Conservation (phyloP, 2,888 invertebrate genomes). For the Nebria brevicollis region DNA sequence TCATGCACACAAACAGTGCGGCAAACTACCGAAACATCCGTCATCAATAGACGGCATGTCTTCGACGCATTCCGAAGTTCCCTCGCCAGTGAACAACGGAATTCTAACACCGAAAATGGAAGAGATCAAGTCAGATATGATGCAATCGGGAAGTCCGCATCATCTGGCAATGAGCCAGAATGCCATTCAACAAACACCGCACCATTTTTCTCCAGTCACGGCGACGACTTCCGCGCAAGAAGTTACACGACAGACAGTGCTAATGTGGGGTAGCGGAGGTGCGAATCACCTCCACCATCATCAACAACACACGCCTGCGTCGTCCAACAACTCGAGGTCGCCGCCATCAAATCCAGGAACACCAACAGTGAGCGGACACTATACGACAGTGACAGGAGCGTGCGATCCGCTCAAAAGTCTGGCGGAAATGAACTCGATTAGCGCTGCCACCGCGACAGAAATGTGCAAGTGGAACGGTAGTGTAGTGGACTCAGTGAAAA, state of each 20-base stretch:
- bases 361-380: conserved; percentile 51
- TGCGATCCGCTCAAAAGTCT: conserved; percentile 59
- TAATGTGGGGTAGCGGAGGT: conserved; percentile 86
- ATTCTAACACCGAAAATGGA: conserved; percentile 71
- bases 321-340: conserved; percentile 49
- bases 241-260: conserved; percentile 86
- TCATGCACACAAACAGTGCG: conserved; percentile 54
- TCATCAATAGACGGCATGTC: conserved; percentile 66
- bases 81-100: conserved; percentile 71
- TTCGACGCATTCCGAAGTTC: conserved; percentile 70
- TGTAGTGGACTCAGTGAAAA: conserved; percentile 54
- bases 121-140: conserved; percentile 66
- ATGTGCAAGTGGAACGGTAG: conserved; percentile 60
- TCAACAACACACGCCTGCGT: conserved; percentile 56
- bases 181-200: conserved; percentile 55
- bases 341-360: conserved; percentile 55
- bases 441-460: conserved; percentile 50
- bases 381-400: conserved; percentile 49
- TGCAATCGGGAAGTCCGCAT: conserved; percentile 55
- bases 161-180: conserved; percentile 52
- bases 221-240: conserved; percentile 57
- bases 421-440: conserved; percentile 58
- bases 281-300: conserved; percentile 48
- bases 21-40: conserved; percentile 58
- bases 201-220: conserved; percentile 60